Evolutionary conservation across 2,888 invertebrate genomes (phyloP).

Genomic region (Eristalinus sepulchralis): DNA sequence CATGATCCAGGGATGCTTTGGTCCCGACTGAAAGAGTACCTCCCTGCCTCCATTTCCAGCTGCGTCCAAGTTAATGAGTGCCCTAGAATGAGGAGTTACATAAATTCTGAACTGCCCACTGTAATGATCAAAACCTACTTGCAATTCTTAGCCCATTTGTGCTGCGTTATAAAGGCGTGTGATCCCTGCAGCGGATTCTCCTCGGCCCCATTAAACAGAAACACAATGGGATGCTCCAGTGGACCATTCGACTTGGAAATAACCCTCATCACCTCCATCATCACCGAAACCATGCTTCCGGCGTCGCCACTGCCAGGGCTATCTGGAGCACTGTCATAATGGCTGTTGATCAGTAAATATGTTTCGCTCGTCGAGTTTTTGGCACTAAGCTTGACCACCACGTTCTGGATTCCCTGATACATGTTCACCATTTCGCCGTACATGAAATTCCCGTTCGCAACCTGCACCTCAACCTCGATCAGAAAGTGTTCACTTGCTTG

Average conservation of each 20-base stretch:
- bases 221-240: conserved; percentile 83
- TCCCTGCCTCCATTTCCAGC: conserved; percentile 96
- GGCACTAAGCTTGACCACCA: conserved; percentile 78
- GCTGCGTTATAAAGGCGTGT: conserved; percentile 86
- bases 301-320: conserved; percentile 89
- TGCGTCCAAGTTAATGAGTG: conserved; percentile 94
- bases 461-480: conserved; percentile 78
- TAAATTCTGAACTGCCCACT: background rate
- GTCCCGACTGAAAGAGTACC: conserved; percentile 93
- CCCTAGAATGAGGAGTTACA: conserved; percentile 78
- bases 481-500: conserved; percentile 75
- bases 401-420: conserved; percentile 79
- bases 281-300: conserved; percentile 84
- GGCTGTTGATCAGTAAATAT: conserved; percentile 89
- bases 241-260: conserved; percentile 79
- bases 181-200: conserved; percentile 86
- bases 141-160: conserved; percentile 90
- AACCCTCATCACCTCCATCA: conserved; percentile 83
- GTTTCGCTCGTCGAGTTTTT: conserved; percentile 74
- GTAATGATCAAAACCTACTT: conserved; percentile 74
- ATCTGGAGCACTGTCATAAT: conserved; percentile 93
- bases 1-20: conserved; percentile 86
- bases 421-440: conserved; percentile 78
- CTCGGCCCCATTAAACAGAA: conserved; percentile 87
- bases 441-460: conserved; percentile 76